Base-by-base conservation (phyloP, 2,888 invertebrate genomes). In the Druceiella hillmani region DNA sequence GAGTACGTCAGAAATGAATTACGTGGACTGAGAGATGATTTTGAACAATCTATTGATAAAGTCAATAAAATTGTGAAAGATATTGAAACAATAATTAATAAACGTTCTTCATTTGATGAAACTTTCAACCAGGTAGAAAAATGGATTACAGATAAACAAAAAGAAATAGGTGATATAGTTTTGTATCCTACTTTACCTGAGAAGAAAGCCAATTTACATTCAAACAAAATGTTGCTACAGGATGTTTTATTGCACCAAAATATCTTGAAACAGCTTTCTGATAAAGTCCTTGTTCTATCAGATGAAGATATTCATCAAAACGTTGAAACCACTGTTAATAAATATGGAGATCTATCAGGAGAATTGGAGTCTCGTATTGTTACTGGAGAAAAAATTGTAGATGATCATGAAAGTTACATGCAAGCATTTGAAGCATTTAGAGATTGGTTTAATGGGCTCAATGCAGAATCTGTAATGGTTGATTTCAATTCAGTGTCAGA, bases 61-160 rank as follows among this genome's bases (percentile, higher is more conserved):
- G 80, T 91, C 0, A 91, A 88, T 57, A 80, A 81, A 10, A 79
- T 90, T 2, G 81, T 90, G 48, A 91, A 92, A 59, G 83, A 85
- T 52, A 83, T 92, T 11, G 94, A 95, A 68, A 86, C 84, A 1
- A 84, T 87, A 24, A 77, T 94, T 44, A 85, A 92, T 57, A 90
- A 93, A 52, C 79, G 93, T 61, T 88, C 90, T 3, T 91, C 92
- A 2, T 91, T 95, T 58, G 93, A 94, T 58, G 93, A 94, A 52
- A 91, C 89, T 45, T 86, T 88, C 50, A 82, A 83, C 30, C 91
- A 92, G 74, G 82, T 93, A 4, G 82, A 84, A 48, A 80, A 83
- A 55, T 95, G 94, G 88, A 76, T 95, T 16, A 75, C 76, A 37
- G 91, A 91, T 1, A 84, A 87, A 56, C 75, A 77, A 32, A 85